These are phyloP conservation scores for Cancer borealis DNA, from an alignment of 2,888 invertebrate species.

Conservation along the genomic window DNA sequence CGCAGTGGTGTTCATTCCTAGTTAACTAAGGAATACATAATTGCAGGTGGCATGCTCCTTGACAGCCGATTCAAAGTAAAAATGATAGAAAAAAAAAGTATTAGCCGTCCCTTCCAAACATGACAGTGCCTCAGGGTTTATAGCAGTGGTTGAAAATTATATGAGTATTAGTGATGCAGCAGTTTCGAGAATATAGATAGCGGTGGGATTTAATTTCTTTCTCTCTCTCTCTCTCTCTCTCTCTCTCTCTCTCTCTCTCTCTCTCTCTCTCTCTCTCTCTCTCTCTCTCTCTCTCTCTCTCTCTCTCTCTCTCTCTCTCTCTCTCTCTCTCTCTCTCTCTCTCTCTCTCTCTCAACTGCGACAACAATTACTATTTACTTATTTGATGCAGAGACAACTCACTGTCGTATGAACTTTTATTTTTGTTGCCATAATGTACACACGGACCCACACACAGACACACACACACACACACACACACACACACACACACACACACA, in stretches of 20 bases:
- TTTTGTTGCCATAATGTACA: background rate
- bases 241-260: no score
- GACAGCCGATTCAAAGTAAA: background rate
- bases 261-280: background rate
- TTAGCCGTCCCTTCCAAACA: background rate
- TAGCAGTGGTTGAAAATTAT: background rate
- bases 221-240: no score
- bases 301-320: conserved; percentile 26
- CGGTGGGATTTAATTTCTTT: background rate
- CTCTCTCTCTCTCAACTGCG: background rate
- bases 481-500: background rate
- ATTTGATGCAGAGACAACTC: conserved; percentile 6
- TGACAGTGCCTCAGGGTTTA: background rate
- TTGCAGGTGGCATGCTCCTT: background rate
- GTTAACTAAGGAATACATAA: no score
- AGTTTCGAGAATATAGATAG: background rate
- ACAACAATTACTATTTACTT: background rate
- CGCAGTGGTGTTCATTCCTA: no score
- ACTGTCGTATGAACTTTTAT: conserved; percentile 2
- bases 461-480: background rate
- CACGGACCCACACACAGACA: background rate
- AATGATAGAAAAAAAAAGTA: background rate
- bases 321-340: conserved; percentile 32
- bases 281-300: background rate
- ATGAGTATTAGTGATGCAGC: background rate